These are phyloP conservation scores for Psittacula echo DNA, from an alignment of 2,797 vertebrate species.

Conservation along the genomic window DNA sequence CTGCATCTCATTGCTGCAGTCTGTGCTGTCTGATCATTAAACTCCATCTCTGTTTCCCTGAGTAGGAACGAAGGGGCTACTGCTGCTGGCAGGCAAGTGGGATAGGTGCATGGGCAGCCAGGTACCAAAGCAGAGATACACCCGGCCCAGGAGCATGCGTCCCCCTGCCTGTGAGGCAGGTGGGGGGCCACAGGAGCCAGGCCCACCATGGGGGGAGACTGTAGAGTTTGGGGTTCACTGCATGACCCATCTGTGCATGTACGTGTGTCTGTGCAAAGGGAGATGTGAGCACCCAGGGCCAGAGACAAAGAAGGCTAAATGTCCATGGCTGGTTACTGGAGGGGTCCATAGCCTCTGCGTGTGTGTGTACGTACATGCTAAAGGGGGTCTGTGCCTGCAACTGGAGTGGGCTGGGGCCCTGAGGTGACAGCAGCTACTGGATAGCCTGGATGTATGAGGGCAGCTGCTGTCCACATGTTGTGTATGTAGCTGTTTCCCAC, in stretches of 20 bases:
- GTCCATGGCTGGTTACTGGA: not conserved
- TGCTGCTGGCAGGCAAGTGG: not conserved
- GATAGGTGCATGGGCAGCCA: not conserved
- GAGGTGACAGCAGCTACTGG: not conserved
- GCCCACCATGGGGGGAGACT: accelerated
- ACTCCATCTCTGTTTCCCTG: not conserved
- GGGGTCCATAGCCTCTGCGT: not conserved
- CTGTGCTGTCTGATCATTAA: not conserved
- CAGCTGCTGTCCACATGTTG: not conserved
- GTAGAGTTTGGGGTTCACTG: not conserved
- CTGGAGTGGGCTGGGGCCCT: not conserved
- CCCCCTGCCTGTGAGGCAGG: not conserved
- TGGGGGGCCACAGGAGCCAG: not conserved
- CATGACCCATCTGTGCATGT: not conserved
- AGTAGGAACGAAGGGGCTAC: not conserved
- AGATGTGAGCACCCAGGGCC: not conserved
- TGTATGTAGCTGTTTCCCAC: not conserved
- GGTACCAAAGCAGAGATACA: not conserved
- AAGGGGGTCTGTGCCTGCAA: not conserved
- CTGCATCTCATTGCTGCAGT: not conserved
- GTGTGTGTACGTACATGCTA: too few species aligned
- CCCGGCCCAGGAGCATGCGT: accelerated
- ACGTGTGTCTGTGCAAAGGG: not conserved
- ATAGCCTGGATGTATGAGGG: not conserved
- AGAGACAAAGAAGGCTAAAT: not conserved